Evolutionary conservation across 2,113 vertebrate species (phyloP).

Genomic region (Pachycephala philippinensis): DNA sequence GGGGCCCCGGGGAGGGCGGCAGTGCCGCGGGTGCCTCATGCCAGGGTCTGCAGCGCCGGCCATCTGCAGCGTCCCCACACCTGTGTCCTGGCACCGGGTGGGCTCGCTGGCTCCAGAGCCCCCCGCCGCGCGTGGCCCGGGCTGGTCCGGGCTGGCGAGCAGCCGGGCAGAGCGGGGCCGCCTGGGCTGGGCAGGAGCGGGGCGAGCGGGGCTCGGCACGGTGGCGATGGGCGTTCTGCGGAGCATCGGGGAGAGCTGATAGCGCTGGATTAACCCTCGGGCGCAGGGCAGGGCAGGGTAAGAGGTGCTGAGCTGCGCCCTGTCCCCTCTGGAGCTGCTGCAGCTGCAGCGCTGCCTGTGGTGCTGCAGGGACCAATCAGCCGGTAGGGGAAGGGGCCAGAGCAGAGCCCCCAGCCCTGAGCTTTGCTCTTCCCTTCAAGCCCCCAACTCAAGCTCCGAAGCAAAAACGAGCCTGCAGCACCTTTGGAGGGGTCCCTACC

Average conservation of each 20-base stretch:
- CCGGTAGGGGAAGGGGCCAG: neutral
- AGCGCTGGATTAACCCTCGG: fast-evolving
- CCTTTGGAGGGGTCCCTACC: neutral
- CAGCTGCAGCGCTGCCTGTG: neutral
- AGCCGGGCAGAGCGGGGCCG: neutral
- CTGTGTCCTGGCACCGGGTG: neutral
- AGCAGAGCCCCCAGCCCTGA: neutral
- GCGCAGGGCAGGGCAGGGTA: neutral
- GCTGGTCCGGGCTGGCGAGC: neutral
- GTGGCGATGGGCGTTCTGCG: fast-evolving
- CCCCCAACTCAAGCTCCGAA: neutral
- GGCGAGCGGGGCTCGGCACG: neutral
- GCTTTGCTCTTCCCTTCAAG: neutral
- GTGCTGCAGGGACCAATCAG: neutral
- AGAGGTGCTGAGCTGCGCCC: neutral
- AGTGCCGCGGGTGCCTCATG: neutral
- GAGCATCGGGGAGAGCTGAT: fast-evolving
- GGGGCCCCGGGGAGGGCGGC: neutral
- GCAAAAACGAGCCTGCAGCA: neutral
- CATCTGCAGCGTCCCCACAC: neutral
- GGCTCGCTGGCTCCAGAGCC: neutral
- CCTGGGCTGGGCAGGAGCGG: neutral
- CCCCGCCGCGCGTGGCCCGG: fast-evolving
- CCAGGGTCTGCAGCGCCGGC: neutral
- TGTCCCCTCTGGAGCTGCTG: neutral